Conservation (phyloP, 2,113 vertebrate genomes). For the Sebastes fasciatus region DNA sequence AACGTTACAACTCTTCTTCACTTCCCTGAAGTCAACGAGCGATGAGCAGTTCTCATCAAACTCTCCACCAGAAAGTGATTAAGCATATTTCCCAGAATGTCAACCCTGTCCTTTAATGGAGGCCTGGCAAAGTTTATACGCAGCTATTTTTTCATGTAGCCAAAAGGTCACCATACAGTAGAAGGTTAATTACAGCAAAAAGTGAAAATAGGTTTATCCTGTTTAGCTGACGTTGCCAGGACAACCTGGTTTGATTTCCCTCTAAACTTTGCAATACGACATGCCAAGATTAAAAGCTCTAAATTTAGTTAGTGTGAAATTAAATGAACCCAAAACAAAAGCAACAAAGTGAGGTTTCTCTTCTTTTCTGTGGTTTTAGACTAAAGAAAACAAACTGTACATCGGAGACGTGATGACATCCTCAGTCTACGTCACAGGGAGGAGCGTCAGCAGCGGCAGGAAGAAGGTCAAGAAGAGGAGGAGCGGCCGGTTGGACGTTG, state of each 20-base stretch:
- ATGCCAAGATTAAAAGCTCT: not conserved
- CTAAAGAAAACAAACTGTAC: slow-evolving; percentile 11
- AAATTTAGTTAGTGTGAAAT: no score
- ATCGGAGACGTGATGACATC: not conserved
- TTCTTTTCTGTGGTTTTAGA: not conserved
- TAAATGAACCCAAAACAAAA: not conserved
- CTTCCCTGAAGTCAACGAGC: no score
- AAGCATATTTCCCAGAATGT: not conserved
- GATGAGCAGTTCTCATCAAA: not conserved
- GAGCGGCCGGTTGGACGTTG: accelerated
- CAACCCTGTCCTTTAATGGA: not conserved
- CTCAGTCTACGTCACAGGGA: slow-evolving; percentile 36
- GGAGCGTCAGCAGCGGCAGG: slow-evolving; percentile 53
- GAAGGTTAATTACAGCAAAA: not conserved
- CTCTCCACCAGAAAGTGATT: not conserved
- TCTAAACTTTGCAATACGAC: not conserved
- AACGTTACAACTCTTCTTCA: no score
- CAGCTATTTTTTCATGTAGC: not conserved
- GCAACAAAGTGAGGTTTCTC: not conserved
- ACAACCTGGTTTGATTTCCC: not conserved
- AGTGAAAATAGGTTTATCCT: not conserved
- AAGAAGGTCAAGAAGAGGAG: slow-evolving; percentile 63
- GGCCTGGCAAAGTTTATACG: not conserved
- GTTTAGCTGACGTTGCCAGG: slow-evolving; percentile 2
- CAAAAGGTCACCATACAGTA: not conserved